Conservation (phyloP, 1,140 invertebrate species). For the Batillaria attramentaria region DNA sequence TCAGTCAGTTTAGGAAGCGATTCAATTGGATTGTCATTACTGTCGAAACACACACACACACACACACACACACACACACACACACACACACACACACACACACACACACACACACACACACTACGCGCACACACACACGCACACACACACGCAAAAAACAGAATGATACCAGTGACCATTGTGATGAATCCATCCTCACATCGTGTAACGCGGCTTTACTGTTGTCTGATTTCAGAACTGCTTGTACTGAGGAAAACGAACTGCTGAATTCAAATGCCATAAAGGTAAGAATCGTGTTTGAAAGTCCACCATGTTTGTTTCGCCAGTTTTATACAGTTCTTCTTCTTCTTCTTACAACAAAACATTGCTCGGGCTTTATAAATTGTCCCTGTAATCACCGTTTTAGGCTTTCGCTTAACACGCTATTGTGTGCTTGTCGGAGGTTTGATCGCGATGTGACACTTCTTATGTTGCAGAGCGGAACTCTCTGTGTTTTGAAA, state of each 20-base stretch:
- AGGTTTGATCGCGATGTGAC: neutral
- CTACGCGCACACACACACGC: no score
- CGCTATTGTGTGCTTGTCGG: neutral
- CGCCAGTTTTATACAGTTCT: neutral
- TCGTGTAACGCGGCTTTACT: neutral
- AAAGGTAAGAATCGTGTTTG: conserved; percentile 31
- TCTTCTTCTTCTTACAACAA: neutral
- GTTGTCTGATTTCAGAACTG: conserved; percentile 35
- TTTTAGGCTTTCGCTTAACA: neutral
- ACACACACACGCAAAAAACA: no score
- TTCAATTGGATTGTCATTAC: no score
- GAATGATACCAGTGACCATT: no score
- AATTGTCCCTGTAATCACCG: neutral
- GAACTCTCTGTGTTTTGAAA: no score
- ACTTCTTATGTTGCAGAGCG: neutral
- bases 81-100: no score
- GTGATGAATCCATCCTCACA: neutral
- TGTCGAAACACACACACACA: no score
- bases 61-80: no score
- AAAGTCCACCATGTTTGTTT: neutral
- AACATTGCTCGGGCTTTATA: neutral
- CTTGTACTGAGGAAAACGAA: conserved; percentile 39
- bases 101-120: no score
- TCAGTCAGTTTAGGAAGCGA: no score
- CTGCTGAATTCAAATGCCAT: conserved; percentile 39